Percentiles rank a stretch among this genome's conserved stretches.
phyloP scores from a whole-genome alignment of 2,888 invertebrate species.

The Gryllus longicercus region DNA sequence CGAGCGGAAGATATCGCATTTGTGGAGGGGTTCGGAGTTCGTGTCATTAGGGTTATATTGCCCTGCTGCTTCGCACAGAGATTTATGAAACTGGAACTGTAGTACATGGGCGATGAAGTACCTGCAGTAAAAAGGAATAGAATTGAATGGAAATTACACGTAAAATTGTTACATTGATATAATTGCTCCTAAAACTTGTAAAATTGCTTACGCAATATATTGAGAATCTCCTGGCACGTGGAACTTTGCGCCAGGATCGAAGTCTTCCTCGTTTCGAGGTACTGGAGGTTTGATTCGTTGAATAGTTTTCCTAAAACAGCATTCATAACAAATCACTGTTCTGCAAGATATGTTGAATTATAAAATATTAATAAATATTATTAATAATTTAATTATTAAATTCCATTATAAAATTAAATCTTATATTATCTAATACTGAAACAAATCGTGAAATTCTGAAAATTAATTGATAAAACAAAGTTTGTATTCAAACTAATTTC shows the following conservation, averaged over 20 bases:
- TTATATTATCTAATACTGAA: too few relatives aligned
- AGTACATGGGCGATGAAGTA: conserved; percentile 52
- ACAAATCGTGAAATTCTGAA: too few relatives aligned
- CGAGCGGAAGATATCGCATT: conserved; percentile 50
- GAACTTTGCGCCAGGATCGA: conserved; percentile 51
- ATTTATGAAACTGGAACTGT: conserved; percentile 53
- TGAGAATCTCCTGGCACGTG: conserved; percentile 47
- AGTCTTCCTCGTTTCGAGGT: conserved; percentile 44
- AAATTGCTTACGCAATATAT: conserved; percentile 42
- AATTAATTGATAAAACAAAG: too few relatives aligned
- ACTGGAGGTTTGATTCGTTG: conserved; percentile 44
- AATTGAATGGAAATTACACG: too few relatives aligned
- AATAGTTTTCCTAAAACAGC: conserved; percentile 37
- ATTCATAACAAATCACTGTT: too few relatives aligned
- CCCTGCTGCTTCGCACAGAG: conserved; percentile 49
- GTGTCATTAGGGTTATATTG: conserved; percentile 42
- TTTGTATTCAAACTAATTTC: too few relatives aligned
- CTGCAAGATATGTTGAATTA: too few relatives aligned
- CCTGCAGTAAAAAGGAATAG: conserved; percentile 40
- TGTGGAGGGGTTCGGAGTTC: conserved; percentile 45
- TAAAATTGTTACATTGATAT: not conserved
- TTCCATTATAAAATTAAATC: too few relatives aligned
- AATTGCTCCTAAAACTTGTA: not conserved
- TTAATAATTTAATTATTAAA: too few relatives aligned
- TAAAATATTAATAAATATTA: too few relatives aligned